Evolutionary conservation across 2,888 invertebrate species (phyloP).

Genomic region (Elegia similella): DNA sequence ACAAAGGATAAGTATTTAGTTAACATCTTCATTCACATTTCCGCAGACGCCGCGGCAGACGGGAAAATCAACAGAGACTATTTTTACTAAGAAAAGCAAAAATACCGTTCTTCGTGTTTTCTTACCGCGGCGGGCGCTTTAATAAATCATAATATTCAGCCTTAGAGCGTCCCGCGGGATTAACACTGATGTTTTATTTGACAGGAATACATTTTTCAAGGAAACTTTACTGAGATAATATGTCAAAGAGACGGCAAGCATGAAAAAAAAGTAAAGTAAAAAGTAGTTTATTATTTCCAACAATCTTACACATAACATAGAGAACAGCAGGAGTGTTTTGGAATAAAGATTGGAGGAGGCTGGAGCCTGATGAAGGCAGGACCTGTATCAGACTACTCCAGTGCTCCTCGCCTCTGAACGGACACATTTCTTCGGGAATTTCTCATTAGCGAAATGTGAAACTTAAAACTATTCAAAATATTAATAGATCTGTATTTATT

Average conservation of each 20-base stretch:
- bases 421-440: too few relatives aligned
- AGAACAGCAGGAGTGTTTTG: too few relatives aligned
- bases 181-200: slow-evolving; percentile 55
- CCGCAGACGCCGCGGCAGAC: slow-evolving; percentile 9
- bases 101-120: slow-evolving; percentile 5
- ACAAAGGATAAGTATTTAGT: not conserved
- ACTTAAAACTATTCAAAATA: too few relatives aligned
- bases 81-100: slow-evolving; percentile 10
- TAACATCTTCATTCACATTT: slow-evolving; percentile 2
- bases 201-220: slow-evolving; percentile 42
- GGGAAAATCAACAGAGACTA: slow-evolving; percentile 12
- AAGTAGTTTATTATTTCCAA: too few relatives aligned
- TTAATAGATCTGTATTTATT: too few relatives aligned
- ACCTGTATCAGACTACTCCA: too few relatives aligned
- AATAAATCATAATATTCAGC: slow-evolving; percentile 55
- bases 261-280: not conserved
- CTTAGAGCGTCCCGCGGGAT: slow-evolving; percentile 40
- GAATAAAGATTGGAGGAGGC: too few relatives aligned
- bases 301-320: too few relatives aligned
- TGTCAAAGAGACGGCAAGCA: slow-evolving; percentile 5
- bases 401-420: too few relatives aligned
- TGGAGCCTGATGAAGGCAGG: too few relatives aligned
- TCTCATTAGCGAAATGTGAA: too few relatives aligned
- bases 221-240: slow-evolving; percentile 37
- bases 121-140: slow-evolving; percentile 25